Base-by-base conservation (phyloP, 2,113 vertebrate genomes). In the Lethenteron reissneri region DNA sequence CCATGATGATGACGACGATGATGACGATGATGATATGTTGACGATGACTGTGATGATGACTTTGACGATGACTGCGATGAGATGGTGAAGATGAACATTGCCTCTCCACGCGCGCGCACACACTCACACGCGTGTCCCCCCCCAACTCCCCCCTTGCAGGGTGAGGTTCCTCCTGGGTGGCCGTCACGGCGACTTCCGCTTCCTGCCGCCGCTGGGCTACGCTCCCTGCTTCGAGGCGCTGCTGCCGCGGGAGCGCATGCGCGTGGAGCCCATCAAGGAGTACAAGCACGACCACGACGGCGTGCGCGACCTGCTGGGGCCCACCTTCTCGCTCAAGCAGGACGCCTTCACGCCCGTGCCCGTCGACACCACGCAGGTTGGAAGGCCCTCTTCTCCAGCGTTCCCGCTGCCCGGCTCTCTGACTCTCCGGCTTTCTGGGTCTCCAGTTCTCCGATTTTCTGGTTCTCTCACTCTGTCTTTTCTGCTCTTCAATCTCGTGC, bases 131-230 rank as follows among this genome's bases (percentile, higher is more conserved):
- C 41, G 41, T 41, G 3, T 3, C 41, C 41, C 41, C 41, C 6
- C 41, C 41, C 41, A 41, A 25, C 41, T 9, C 57, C 69, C 10
- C n/a, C 2, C 72, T 12, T 71, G 11, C 75, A 94, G 89, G n/a
- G 84, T 87, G 71, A 84, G 89, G 1, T 92, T 94, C 75, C 85
- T 94, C 8, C 79, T 94, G 10, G 89, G 88, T 58, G 89, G 89
- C 56, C 87, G 88, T 10, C 89, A 94, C 5, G 89, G 89, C 3
- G 88, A 92, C 70, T 94, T 92, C 77, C 90, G 91, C 77, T 94
- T 94, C 79, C 80, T 88, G 59, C 88, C 89, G 2, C 89, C 89
- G 0, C 88, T 88, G 1, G 89, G 88, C 21, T 94, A 94, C 1
- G 82, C 88, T 3, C 88, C 88, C 0, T 87, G 87, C 72, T 88